Evolutionary conservation across 2,888 invertebrate genomes (phyloP), one percentile per base, ranked within the genome.

Genomic region (Lathronympha strigana): DNA sequence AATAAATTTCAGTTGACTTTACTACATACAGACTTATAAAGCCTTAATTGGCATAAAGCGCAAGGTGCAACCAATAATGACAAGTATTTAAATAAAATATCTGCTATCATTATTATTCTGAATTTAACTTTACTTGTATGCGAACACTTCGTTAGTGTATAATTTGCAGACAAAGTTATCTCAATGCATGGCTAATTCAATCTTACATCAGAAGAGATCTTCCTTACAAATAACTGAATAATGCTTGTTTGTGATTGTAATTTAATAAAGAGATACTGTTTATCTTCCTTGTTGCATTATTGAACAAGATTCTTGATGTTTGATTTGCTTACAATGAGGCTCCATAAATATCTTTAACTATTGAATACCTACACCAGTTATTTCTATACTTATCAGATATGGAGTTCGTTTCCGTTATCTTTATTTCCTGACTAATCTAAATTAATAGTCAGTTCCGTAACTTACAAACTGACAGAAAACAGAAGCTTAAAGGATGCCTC

Each of bases 221-320:
- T 69, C 68, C 62, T 50, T 58, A 66, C 60, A 68, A 70, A 64
- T 49, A 28, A 69, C 69, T 69, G 66, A 61, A 68, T 66, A 68
- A 61, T 57, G 31, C 19, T n/a, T 45, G 38, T 25, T 33, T 60
- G 47, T 58, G 51, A 33, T 28, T 45, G 13, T 62, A 38, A 62
- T 66, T 62, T 40, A 38, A 60, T 31, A 61, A 47, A 33, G 43
- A 45, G 43, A 43, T 49, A 61, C 38, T 50, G 53, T 23, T 23
- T 17, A 8, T 25, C 50, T 61, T 67, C 63, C 58, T 40, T 25
- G 67, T 51, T 45, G 33, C 13, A 45, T 40, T 62, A 21, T 31
- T 53, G 45, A 51, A 40, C 13, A 55, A 28, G 11, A 25, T 36
- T 4, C 8, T 25, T 57, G n/a, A n/a, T 21, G 13, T 0, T 23